A percentile compares a stretch with the other conserved stretches of the same genome.
phyloP scores from a whole-genome alignment of 2,797 vertebrate species.

The Poeciliopsis paucimaculata region DNA sequence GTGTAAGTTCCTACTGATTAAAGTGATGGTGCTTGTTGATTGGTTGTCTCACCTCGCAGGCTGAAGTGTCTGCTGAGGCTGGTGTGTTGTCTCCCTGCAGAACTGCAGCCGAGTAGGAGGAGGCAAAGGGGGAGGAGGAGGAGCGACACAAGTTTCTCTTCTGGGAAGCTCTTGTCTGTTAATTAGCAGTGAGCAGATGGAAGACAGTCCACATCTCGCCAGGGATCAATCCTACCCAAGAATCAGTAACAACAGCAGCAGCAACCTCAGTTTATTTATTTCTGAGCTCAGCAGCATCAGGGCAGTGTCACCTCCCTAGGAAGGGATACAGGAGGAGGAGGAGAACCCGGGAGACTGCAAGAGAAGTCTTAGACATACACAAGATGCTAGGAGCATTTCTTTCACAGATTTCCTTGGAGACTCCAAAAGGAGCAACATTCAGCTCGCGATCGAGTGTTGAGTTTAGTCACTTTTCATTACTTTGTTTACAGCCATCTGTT shows the following conservation, averaged over 20 bases:
- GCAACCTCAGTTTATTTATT: slow-evolving; percentile 70
- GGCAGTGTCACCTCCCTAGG: slow-evolving; percentile 60
- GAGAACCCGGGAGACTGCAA: slow-evolving; percentile 53
- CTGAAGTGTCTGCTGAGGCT: slow-evolving; percentile 50
- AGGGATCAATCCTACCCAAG: slow-evolving; percentile 71
- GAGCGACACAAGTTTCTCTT: slow-evolving; percentile 52
- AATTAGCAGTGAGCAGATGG: slow-evolving; percentile 81
- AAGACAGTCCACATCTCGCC: slow-evolving; percentile 70
- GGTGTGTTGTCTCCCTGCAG: slow-evolving; percentile 49
- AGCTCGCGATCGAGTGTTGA: slow-evolving; percentile 51
- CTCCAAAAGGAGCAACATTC: slow-evolving; percentile 41
- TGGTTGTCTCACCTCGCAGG: slow-evolving; percentile 57
- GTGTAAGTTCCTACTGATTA: slow-evolving; percentile 42
- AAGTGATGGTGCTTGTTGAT: slow-evolving; percentile 46
- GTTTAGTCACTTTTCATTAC: slow-evolving; percentile 74
- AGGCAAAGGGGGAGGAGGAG: slow-evolving; percentile 34
- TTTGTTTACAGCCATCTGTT: slow-evolving; percentile 80
- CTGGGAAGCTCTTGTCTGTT: slow-evolving; percentile 75
- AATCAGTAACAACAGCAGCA: slow-evolving; percentile 47
- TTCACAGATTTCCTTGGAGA: slow-evolving; percentile 64
- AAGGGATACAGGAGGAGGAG: slow-evolving; percentile 39
- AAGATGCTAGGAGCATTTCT: slow-evolving; percentile 44
- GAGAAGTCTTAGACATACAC: slow-evolving; percentile 56
- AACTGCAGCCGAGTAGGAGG: slow-evolving; percentile 48
- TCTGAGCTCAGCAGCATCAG: slow-evolving; percentile 55